A percentile compares a stretch with the other conserved stretches of the same genome.
phyloP scores from a whole-genome alignment of 2,797 vertebrate species.

The Anguilla marmorata region DNA sequence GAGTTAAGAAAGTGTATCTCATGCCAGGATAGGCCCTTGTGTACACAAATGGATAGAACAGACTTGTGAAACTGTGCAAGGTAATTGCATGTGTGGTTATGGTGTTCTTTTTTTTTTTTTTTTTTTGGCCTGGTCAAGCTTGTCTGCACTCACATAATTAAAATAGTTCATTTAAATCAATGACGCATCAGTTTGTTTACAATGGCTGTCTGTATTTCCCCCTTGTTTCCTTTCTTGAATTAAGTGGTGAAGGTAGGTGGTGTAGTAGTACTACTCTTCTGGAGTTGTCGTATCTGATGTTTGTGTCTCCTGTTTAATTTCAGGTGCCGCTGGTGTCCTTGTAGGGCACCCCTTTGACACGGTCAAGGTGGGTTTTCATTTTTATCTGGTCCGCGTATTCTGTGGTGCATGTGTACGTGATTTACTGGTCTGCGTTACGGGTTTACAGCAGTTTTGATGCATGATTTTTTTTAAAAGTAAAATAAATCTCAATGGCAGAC shows the following conservation, averaged over 20 bases:
- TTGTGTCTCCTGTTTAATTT: constrained; percentile 36
- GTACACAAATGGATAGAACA: too few species aligned
- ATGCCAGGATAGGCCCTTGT: too few species aligned
- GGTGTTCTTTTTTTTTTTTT: too few species aligned
- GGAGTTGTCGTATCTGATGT: not conserved
- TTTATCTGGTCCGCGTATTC: not conserved
- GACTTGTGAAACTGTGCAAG: too few species aligned
- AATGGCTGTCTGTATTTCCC: not conserved
- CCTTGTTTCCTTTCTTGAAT: not conserved
- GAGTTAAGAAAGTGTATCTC: too few species aligned
- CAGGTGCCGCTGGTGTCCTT: constrained; percentile 93
- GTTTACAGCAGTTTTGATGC: not conserved
- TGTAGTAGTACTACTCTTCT: not conserved
- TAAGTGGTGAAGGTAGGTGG: too few species aligned
- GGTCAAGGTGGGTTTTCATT: constrained; percentile 83
- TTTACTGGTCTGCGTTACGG: not conserved
- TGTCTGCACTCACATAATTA: not conserved
- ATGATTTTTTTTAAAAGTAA: not conserved
- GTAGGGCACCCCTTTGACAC: constrained; percentile 98
- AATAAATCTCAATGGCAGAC: not conserved
- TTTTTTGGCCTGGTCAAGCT: too few species aligned
- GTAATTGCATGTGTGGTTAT: too few species aligned
- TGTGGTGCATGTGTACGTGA: not conserved
- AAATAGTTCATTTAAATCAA: not conserved
- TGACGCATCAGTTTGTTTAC: not conserved